These are phyloP conservation scores for Baccha elongata DNA, from an alignment of 2,888 invertebrate species.

Conservation along the genomic window DNA sequence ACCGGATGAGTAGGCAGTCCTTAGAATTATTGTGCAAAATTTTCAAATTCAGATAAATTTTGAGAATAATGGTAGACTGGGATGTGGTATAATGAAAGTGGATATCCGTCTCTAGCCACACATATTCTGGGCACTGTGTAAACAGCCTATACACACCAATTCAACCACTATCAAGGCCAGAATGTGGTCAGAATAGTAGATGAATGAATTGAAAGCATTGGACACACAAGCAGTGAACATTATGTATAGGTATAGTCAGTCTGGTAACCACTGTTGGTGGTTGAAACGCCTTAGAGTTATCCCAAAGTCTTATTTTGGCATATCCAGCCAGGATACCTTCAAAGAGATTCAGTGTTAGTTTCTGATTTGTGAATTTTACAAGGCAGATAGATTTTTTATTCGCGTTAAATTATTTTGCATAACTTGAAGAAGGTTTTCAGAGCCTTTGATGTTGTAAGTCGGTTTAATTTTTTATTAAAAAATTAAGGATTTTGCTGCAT, in stretches of 20 bases:
- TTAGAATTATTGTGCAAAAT: conserved; percentile 52
- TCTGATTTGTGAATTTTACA: background rate
- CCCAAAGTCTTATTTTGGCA: conserved; percentile 12
- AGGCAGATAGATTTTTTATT: background rate
- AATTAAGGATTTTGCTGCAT: too few species aligned
- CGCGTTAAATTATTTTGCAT: too few species aligned
- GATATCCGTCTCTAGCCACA: conserved; percentile 37
- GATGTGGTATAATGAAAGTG: conserved; percentile 44
- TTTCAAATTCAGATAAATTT: conserved; percentile 62
- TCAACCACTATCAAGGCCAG: conserved; percentile 49
- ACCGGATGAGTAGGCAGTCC: conserved; percentile 11
- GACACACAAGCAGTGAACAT: background rate
- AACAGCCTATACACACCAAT: conserved; percentile 31
- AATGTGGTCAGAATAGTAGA: conserved; percentile 34
- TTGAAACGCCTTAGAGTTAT: conserved; percentile 7
- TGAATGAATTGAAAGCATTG: conserved; percentile 22
- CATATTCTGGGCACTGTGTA: conserved; percentile 43
- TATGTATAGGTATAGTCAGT: conserved; percentile 32
- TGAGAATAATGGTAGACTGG: conserved; percentile 50
- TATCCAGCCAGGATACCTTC: conserved; percentile 5
- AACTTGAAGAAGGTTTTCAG: too few species aligned
- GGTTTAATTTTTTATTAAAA: too few species aligned
- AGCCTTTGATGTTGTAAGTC: too few species aligned
- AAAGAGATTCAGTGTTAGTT: background rate
- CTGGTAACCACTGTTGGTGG: conserved; percentile 24